Base-by-base conservation (phyloP, 1,140 invertebrate species). In the Scylla paramamosain region DNA sequence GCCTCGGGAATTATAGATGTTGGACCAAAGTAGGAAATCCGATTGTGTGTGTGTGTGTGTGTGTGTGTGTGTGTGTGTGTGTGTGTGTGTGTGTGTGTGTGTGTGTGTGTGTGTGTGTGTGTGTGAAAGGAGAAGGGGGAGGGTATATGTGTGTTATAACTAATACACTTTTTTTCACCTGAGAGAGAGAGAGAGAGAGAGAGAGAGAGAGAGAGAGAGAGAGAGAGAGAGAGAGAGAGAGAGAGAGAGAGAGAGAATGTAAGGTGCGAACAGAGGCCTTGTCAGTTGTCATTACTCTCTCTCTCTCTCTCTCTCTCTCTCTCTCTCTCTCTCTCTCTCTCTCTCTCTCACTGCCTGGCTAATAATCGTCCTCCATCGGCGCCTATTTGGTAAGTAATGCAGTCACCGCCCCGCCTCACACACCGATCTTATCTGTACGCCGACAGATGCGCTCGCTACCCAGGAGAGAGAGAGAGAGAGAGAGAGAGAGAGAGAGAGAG, bases 31-130 rank as follows among this genome's bases (percentile, higher is more conserved):
- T 20, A 82, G 87, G 87, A 67, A 94, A 94, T 94, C 86, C 31
- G 93, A 90, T 90, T 94, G 93, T 94, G n/a, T n/a, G n/a, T n/a
- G n/a, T n/a, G n/a, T n/a, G 88, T 89, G 93, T 89, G 59, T 89
- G n/a, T 28, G 32, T 59, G 87, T 88, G 16, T 12, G 20, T 10
- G 32, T 46, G 12, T 88, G 87, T 45, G 39, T n/a, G 32, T 45
- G 59, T 67, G 59, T 67, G 59, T 67, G 59, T 67, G 59, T 67
- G 59, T 67, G 59, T 67, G 59, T 88, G 87, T 88, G 20, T 67
- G 59, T 67, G 59, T 67, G 20, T 25, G 59, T 67, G 59, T 67
- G 59, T 67, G 59, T 67, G 59, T 67, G 59, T 88, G 87, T 88
- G 59, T 8, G 20, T 67, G 14, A 14, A 48, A 48, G n/a, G n/a